These are phyloP conservation scores for Rhagium mordax DNA, from an alignment of 2,888 invertebrate species.

Conservation along the genomic window DNA sequence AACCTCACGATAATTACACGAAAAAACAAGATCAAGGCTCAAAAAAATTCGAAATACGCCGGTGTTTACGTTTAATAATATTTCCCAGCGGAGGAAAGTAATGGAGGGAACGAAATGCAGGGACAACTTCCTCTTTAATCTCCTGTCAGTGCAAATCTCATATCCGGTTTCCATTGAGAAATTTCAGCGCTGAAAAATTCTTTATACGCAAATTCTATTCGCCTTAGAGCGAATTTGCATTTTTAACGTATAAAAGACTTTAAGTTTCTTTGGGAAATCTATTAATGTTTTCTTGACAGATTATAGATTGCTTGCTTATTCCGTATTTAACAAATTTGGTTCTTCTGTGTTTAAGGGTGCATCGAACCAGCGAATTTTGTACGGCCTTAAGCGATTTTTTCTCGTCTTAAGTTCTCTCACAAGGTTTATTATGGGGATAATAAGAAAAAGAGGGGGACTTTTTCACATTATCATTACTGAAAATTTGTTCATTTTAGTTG, in stretches of 20 bases:
- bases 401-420: too few species aligned
- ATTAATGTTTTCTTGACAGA: neutral
- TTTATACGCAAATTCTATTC: conserved; percentile 30
- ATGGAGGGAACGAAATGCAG: conserved; percentile 25
- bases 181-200: conserved; percentile 41
- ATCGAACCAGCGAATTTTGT: too few species aligned
- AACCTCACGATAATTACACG: too few species aligned
- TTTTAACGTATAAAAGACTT: neutral
- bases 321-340: neutral
- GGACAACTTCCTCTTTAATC: conserved; percentile 39
- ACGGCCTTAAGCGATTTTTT: too few species aligned
- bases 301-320: neutral
- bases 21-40: too few species aligned
- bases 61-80: conserved; percentile 22
- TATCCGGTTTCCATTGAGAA: conserved; percentile 45
- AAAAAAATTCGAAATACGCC: neutral
- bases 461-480: too few species aligned
- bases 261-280: neutral
- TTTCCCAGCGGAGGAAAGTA: neutral
- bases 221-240: conserved; percentile 23
- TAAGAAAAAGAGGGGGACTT: too few species aligned
- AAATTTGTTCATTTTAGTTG: too few species aligned
- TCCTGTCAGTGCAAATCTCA: conserved; percentile 45
- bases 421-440: too few species aligned
- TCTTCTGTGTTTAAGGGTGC: neutral